Evolutionary conservation across 92 coral and sea anemone species (phyloP), one percentile per base, ranked within the genome.

Genomic region (Siderastrea siderea): DNA sequence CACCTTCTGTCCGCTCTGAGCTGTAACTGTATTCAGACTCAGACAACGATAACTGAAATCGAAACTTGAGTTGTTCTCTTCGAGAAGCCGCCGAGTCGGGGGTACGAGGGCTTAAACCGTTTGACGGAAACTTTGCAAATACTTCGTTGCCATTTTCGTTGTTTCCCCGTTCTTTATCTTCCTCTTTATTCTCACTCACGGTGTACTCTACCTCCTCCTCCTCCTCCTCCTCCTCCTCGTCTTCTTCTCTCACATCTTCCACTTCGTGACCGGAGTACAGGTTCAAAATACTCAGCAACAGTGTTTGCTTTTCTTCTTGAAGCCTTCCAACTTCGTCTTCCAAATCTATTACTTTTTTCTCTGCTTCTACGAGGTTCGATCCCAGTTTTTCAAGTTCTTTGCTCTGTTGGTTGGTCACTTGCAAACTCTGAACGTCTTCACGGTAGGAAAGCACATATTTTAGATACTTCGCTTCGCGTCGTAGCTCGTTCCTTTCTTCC

Each of bases 381-480:
- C 91, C 95, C 80, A 97, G 63, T 62, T 92, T 91, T 69, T 92
- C 95, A 82, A 97, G 77, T 77, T 97, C 94, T 43, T 88, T 95
- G 68, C 82, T 90, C 60, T 91, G 89, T 68, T 94, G 91, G 43
- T 88, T 83, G 51, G 93, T 68, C 16, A 90, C 83, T 63, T 97
- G 98, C 1, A 94, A 96, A 74, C 89, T 85, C 84, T 94, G 96
- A 19, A 94, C 92, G 54, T 97, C 98, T 48, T 95, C 94, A 9
- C 99, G 94, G 82, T 97, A 97, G n/a, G 98, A 95, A 44, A 97
- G 91, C 10, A 97, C 99, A 16, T 97, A 90, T 72, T 97, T 97
- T 50, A 97, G 89, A 73, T 97, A 97, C 76, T 97, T 95, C 6
- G 97, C 86, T 51, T 97, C 99, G 58, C 95, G 92, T 51, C 90